Evolutionary conservation across 2,797 vertebrate species (phyloP).

Genomic region (Gymnopithys bicolor): DNA sequence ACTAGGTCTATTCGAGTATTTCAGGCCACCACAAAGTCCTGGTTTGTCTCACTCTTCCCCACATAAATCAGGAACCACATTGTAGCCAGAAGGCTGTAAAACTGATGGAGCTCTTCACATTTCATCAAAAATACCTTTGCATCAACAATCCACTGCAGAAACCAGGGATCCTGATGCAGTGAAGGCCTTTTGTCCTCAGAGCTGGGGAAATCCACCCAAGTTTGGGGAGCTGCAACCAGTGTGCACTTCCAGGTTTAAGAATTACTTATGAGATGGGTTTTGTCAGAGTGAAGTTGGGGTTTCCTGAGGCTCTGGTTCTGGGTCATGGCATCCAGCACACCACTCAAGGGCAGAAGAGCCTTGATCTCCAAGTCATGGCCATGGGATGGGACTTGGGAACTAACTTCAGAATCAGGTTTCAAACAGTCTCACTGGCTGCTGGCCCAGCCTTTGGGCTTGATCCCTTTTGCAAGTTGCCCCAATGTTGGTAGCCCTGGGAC

Average conservation of each 20-base stretch:
- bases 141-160: background rate
- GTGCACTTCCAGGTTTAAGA: background rate
- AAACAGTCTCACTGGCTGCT: background rate
- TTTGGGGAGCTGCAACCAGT: background rate
- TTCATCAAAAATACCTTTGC: background rate
- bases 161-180: background rate
- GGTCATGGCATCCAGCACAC: background rate
- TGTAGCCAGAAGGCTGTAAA: background rate
- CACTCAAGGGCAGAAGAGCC: background rate
- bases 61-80: background rate
- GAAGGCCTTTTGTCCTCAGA: background rate
- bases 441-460: background rate
- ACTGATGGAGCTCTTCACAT: background rate
- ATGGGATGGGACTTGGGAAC: background rate
- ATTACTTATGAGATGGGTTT: background rate
- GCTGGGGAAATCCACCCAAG: background rate
- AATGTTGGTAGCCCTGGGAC: background rate
- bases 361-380: background rate
- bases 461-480: background rate
- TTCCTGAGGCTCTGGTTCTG: background rate
- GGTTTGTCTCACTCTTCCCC: background rate
- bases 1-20: background rate
- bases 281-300: background rate
- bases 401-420: background rate
- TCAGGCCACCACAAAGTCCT: background rate